These are phyloP conservation scores for Xenus cinereus DNA, from an alignment of 2,113 vertebrate genomes.

Conservation along the genomic window DNA sequence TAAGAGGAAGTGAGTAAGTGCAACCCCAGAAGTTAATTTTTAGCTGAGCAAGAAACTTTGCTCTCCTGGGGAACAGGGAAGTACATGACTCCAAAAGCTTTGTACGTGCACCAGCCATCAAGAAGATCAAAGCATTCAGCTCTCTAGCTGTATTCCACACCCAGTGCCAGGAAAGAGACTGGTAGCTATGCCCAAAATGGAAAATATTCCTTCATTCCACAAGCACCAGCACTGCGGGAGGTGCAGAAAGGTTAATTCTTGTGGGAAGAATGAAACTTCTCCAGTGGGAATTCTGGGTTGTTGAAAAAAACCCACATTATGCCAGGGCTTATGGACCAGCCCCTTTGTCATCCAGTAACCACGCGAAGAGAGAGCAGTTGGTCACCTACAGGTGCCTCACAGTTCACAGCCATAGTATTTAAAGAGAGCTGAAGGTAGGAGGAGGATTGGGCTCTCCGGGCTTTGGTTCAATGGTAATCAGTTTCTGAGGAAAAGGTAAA, in stretches of 20 bases:
- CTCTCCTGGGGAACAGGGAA: conserved; percentile 30
- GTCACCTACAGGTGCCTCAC: background rate
- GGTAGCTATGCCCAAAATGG: background rate
- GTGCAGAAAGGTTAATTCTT: conserved; percentile 14
- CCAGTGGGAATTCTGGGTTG: background rate
- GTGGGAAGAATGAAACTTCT: background rate
- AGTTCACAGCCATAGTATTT: background rate
- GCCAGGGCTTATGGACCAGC: background rate
- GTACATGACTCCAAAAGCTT: background rate
- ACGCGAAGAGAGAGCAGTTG: background rate
- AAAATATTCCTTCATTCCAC: conserved; percentile 1
- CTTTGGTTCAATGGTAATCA: background rate
- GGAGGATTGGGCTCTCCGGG: background rate
- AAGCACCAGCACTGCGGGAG: background rate
- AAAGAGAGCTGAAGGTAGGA: background rate
- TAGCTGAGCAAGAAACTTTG: conserved; percentile 47
- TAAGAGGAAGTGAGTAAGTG: conserved; percentile 17
- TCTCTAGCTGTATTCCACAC: background rate
- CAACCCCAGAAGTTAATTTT: conserved; percentile 54
- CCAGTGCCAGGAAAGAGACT: background rate
- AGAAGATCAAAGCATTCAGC: conserved; percentile 19
- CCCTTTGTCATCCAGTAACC: background rate
- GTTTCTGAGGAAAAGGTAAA: background rate
- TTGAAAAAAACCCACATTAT: background rate
- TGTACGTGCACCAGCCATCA: background rate